Evolutionary conservation across 2,797 vertebrate genomes (phyloP), one percentile per base, ranked within the genome.

Genomic region (Gymnoscopelus braueri): DNA sequence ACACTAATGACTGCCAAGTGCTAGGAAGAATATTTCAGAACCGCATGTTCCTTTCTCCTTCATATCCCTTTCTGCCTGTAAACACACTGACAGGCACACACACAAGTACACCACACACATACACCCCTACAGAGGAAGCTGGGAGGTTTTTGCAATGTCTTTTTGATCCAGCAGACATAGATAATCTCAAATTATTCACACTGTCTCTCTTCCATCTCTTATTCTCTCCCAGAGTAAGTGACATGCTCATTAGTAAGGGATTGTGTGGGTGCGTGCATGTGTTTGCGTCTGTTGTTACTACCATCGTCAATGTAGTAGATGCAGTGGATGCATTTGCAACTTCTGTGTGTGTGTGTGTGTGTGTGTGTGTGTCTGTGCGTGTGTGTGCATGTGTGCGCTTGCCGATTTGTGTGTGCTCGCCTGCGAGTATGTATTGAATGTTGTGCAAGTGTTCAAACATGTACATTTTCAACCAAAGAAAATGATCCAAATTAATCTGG

Each of bases 381-480:
- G 14, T 62, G 49, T 19, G 23, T 3, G 24, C 61, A 52, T 74
- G 57, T 9, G 14, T 35, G 56, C 64, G 39, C 26, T 63, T 58
- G 47, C 32, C 19, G 53, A 12, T 11, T 15, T 63, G 48, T 55
- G 52, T 15, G 14, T 13, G 12, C 19, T 19, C 19, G 19, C 19
- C 19, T 60, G 52, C 14, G n/a, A 67, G 15, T 65, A n/a, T 26
- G 49, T 15, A 14, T 4, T 29, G 39, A 75, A 14, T 63, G 60
- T 59, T 54, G 2, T 72, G 63, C n/a, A 19, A 63, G 26, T 54
- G 62, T 72, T 51, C 63, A 32, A 5, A 5, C 47, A n/a, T 55
- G 65, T 23, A 32, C 39, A 1, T 76, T 71, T 56, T 63, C 52
- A 73, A 76, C 85, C 86, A 87, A 89, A 88, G 84, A 86, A 67